Conservation (phyloP, 2,113 vertebrate genomes). For the Leptobrachium ailaonicum region DNA sequence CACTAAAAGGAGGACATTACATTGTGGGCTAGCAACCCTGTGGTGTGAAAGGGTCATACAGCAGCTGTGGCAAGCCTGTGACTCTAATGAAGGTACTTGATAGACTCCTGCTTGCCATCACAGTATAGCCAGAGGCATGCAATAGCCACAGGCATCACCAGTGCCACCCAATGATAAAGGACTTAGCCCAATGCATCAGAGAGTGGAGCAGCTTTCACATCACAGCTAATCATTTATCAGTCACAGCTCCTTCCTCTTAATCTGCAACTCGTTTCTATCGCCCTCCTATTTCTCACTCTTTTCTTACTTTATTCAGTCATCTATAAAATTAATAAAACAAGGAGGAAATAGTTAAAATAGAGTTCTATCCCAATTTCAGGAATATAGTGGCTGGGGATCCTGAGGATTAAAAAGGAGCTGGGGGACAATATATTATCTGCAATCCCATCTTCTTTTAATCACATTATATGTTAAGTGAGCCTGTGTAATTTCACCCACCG, state of each 20-base stretch:
- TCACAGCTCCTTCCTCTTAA: conserved; percentile 50
- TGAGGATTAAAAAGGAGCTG: conserved; percentile 56
- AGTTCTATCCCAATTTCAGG: conserved; percentile 71
- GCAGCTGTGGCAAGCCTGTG: conserved; percentile 90
- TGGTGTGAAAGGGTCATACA: conserved; percentile 94
- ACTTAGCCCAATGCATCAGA: conserved; percentile 82
- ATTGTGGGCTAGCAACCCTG: conserved; percentile 84
- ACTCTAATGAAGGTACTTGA: conserved; percentile 94
- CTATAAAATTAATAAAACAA: no score
- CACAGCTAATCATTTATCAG: conserved; percentile 82
- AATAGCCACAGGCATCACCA: conserved; percentile 88
- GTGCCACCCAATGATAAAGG: conserved; percentile 97
- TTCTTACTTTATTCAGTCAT: neutral
- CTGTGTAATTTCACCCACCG: conserved; percentile 79
- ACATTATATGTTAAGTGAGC: conserved; percentile 79
- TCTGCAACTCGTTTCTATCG: conserved; percentile 27
- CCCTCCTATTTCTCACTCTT: conserved; percentile 29
- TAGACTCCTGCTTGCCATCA: conserved; percentile 81
- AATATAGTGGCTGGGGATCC: conserved; percentile 55
- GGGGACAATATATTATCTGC: conserved; percentile 71
- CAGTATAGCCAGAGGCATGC: conserved; percentile 82
- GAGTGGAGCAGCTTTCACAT: conserved; percentile 78
- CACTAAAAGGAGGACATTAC: conserved; percentile 87
- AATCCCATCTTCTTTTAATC: conserved; percentile 80
- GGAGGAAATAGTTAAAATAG: conserved; percentile 58